These are phyloP conservation scores for Monodelphis domestica DNA, from an alignment of 2,797 vertebrate genomes.

Conservation along the genomic window DNA sequence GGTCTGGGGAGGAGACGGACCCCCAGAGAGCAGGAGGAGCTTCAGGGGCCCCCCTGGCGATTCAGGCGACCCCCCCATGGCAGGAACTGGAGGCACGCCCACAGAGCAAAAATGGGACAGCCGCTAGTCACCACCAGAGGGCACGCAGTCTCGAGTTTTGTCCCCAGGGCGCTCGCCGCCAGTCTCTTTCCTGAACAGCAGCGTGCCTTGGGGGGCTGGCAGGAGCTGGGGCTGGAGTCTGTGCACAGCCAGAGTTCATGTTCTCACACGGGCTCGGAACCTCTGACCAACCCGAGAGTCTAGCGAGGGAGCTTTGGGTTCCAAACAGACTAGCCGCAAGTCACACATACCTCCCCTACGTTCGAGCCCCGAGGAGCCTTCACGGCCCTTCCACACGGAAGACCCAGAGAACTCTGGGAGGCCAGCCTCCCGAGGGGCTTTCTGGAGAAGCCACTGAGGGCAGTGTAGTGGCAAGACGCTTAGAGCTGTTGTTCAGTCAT, in stretches of 20 bases:
- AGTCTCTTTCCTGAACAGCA: neutral
- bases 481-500: too few relatives aligned
- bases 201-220: neutral
- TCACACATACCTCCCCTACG: neutral
- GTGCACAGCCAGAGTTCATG: neutral
- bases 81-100: neutral
- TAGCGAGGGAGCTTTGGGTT: neutral
- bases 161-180: neutral
- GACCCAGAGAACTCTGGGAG: too few relatives aligned
- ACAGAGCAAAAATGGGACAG: neutral
- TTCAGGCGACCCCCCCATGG: too few relatives aligned
- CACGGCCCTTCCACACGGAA: neutral
- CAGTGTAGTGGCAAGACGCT: neutral
- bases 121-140: neutral
- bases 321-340: neutral
- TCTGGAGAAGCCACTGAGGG: neutral
- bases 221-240: neutral
- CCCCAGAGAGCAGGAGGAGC: neutral
- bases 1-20: neutral
- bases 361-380: neutral
- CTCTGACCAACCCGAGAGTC: neutral
- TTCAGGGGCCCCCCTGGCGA: too few relatives aligned
- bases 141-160: neutral
- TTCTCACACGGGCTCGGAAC: neutral
- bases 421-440: too few relatives aligned